Percentiles rank a stretch among this genome's conserved stretches.
Conservation (phyloP, 2,113 vertebrate species). For the Periophthalmus modestus region DNA sequence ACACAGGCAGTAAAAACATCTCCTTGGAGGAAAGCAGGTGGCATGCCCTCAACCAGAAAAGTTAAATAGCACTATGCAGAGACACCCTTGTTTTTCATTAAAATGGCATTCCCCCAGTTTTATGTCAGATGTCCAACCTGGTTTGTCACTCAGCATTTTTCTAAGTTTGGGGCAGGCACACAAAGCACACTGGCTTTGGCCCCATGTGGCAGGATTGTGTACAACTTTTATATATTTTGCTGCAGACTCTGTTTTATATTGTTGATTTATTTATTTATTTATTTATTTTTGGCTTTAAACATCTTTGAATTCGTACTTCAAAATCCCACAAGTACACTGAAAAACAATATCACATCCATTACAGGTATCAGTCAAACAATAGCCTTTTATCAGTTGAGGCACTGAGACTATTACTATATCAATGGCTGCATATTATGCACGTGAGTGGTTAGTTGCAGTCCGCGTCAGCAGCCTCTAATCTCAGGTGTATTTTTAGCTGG, state of each 20-base stretch:
- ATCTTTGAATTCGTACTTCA: no score
- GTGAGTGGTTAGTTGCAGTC: constrained; percentile 31
- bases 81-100: no score
- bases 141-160: not conserved
- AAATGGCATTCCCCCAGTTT: not conserved
- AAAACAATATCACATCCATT: not conserved
- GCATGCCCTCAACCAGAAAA: no score
- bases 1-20: no score
- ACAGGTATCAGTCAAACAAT: not conserved
- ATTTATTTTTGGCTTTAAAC: not conserved
- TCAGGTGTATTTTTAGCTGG: constrained; percentile 63
- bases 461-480: constrained; percentile 46
- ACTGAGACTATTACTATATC: constrained; percentile 30
- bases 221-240: not conserved
- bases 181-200: not conserved
- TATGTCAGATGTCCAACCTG: not conserved
- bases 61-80: no score
- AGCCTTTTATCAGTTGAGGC: not conserved
- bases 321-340: not conserved
- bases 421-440: constrained; percentile 18
- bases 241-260: not conserved
- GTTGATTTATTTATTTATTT: no score
- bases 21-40: no score
- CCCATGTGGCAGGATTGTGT: not conserved
- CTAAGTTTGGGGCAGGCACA: not conserved